Conservation (phyloP, 2,113 vertebrate species). For the Mola mola region DNA sequence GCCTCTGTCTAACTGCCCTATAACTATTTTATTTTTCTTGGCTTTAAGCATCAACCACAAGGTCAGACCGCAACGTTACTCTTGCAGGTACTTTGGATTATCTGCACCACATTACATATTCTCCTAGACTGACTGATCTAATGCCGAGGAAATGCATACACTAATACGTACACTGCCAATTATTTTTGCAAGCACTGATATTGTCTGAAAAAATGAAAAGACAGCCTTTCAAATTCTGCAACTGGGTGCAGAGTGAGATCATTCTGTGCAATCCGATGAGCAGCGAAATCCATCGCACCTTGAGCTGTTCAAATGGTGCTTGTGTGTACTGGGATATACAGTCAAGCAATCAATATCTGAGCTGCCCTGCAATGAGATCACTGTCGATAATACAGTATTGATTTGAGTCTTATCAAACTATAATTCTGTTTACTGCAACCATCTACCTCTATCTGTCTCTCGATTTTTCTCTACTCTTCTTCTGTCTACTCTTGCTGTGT, state of each 20-base stretch:
- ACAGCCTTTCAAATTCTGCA: background rate
- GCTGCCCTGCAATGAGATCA: conserved; percentile 60
- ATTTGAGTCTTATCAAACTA: conserved; percentile 66
- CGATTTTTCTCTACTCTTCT: conserved; percentile 6
- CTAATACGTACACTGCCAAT: too few relatives aligned
- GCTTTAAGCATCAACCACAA: too few relatives aligned
- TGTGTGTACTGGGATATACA: conserved; percentile 63
- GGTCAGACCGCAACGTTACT: too few relatives aligned
- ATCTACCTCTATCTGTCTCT: conserved; percentile 27
- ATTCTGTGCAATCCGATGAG: background rate
- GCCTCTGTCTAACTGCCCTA: too few relatives aligned
- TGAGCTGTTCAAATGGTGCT: conserved; percentile 32
- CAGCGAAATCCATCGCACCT: conserved; percentile 36
- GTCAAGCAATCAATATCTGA: conserved; percentile 62
- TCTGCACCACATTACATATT: too few relatives aligned
- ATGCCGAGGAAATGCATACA: too few relatives aligned
- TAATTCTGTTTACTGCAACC: conserved; percentile 60
- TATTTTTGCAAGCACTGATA: background rate
- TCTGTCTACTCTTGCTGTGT: background rate
- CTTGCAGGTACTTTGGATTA: too few relatives aligned
- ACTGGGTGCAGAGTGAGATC: background rate
- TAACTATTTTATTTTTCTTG: too few relatives aligned
- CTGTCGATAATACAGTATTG: conserved; percentile 59
- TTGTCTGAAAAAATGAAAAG: background rate
- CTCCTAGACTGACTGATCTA: too few relatives aligned